Percentiles rank a stretch among this genome's conserved stretches.
Conservation (phyloP, 2,113 vertebrate species). For the Oreotrochilus melanogaster region DNA sequence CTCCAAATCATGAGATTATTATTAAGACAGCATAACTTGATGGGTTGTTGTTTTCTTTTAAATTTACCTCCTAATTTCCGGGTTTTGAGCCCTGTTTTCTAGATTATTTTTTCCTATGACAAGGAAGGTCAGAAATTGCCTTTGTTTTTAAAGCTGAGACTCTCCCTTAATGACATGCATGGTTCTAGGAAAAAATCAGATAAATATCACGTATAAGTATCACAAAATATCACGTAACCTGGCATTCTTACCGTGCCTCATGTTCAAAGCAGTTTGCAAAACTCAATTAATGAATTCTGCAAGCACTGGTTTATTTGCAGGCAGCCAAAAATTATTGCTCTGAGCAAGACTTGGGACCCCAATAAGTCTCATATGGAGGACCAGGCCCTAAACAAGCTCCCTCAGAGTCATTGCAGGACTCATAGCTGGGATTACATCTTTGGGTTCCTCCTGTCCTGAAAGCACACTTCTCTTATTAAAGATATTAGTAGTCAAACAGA, state of each 20-base stretch:
- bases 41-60: neutral
- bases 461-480: neutral
- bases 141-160: neutral
- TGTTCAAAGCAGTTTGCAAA: conserved; percentile 24
- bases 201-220: too few relatives aligned
- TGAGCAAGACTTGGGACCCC: neutral
- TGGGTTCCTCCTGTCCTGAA: neutral
- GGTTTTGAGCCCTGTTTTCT: neutral
- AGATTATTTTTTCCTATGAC: neutral
- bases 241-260: neutral
- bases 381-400: neutral
- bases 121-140: neutral
- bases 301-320: neutral
- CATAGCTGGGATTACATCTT: neutral
- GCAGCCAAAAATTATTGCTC: neutral
- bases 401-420: neutral
- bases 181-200: conserved; percentile 33
- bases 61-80: neutral
- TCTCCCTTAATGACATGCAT: neutral
- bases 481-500: neutral
- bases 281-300: neutral
- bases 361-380: neutral
- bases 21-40: neutral
- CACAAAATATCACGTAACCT: conserved; percentile 21
- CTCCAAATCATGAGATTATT: neutral